Percentiles rank a stretch among this genome's conserved stretches.
Evolutionary conservation across 2,797 vertebrate genomes (phyloP).

Genomic region (Arremon brunneinucha): DNA sequence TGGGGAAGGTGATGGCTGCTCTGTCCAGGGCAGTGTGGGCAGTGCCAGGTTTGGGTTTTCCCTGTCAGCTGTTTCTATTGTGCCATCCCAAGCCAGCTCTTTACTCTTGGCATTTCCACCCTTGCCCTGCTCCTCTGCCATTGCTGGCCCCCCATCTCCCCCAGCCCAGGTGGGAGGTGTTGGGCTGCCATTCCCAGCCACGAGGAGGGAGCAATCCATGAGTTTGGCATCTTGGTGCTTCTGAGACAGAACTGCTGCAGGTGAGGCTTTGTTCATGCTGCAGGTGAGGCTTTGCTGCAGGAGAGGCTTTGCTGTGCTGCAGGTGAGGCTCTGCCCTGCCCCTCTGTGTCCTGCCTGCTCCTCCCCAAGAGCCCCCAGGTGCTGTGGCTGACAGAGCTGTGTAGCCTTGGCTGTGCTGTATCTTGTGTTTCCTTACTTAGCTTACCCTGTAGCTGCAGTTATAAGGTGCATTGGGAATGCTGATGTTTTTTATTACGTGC

Average conservation of each 20-base stretch:
- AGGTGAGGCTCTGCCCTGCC: background rate
- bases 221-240: background rate
- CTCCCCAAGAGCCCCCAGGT: background rate
- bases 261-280: background rate
- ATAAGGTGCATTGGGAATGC: slow-evolving; percentile 28
- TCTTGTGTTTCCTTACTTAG: background rate
- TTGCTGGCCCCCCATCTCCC: background rate
- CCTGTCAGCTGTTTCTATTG: background rate
- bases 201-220: background rate
- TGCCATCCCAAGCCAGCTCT: background rate
- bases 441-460: slow-evolving; percentile 2
- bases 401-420: background rate
- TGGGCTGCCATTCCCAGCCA: background rate
- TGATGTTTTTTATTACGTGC: background rate
- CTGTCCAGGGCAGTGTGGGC: background rate
- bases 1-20: background rate
- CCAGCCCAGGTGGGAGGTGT: fast-evolving
- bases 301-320: background rate
- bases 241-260: background rate
- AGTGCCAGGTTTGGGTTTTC: background rate
- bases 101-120: background rate
- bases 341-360: background rate
- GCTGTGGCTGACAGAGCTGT: background rate
- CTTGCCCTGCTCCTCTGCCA: background rate
- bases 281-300: background rate